Evolutionary conservation across 2,888 invertebrate genomes (phyloP).

Genomic region (Acholoe squamosa): DNA sequence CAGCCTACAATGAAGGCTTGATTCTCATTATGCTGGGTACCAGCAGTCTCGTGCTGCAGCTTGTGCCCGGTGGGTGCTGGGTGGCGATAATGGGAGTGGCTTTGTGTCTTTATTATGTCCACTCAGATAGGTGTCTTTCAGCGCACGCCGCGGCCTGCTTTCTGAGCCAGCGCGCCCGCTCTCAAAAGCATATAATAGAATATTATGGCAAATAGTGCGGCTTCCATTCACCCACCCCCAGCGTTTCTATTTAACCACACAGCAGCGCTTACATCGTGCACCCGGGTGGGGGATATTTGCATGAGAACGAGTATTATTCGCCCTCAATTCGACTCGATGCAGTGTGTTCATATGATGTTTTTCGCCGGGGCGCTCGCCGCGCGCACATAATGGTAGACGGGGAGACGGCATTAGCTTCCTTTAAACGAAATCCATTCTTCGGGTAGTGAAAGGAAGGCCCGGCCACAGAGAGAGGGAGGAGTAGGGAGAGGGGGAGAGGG

Average conservation of each 20-base stretch:
- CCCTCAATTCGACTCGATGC: slow-evolving; percentile 44
- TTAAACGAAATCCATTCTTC: slow-evolving; percentile 61
- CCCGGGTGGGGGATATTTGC: slow-evolving; percentile 31
- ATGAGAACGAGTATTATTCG: slow-evolving; percentile 61
- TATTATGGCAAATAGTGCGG: slow-evolving; percentile 57
- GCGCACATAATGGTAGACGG: slow-evolving; percentile 42
- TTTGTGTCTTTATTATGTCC: slow-evolving; percentile 61
- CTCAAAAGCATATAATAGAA: slow-evolving; percentile 62
- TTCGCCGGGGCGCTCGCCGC: slow-evolving; percentile 46
- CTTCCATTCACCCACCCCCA: slow-evolving; percentile 37
- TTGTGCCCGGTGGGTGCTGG: not conserved
- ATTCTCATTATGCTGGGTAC: slow-evolving; percentile 40
- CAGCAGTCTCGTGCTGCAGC: not conserved
- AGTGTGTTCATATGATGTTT: slow-evolving; percentile 56
- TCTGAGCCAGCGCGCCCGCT: slow-evolving; percentile 48
- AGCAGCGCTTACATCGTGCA: slow-evolving; percentile 14
- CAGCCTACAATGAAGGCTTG: slow-evolving; percentile 43
- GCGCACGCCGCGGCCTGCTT: slow-evolving; percentile 2
- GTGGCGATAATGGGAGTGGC: slow-evolving; percentile 47
- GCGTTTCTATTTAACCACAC: slow-evolving; percentile 20
- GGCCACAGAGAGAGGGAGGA: slow-evolving; percentile 22
- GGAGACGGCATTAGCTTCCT: slow-evolving; percentile 57
- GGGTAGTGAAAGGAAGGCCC: slow-evolving; percentile 54
- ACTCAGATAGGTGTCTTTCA: slow-evolving; percentile 55
- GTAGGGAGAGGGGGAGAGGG: slow-evolving; percentile 8